Conservation (phyloP, 1,140 invertebrate genomes). For the Ridgeia piscesae region DNA sequence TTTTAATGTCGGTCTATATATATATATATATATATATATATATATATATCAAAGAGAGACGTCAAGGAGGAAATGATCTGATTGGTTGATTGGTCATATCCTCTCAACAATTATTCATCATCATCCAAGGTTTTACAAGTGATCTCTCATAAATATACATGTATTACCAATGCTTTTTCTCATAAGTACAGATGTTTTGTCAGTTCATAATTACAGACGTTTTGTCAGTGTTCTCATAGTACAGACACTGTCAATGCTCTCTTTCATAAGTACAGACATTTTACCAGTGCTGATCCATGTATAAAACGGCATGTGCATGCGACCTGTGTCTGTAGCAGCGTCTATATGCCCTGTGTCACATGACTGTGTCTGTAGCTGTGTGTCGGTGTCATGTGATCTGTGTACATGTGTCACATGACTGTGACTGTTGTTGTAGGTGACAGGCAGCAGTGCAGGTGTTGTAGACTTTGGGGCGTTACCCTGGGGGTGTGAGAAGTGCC, state of each 20-base stretch:
- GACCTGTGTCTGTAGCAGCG: no score
- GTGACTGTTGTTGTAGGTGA: background rate
- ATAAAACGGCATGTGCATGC: no score
- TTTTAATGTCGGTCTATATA: background rate
- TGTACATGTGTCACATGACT: background rate
- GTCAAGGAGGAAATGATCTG: background rate
- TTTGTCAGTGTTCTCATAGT: no score
- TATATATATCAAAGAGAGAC: background rate
- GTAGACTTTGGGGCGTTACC: conserved; percentile 40
- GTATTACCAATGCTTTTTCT: background rate
- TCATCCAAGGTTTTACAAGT: background rate
- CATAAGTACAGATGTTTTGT: no score
- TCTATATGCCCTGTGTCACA: no score
- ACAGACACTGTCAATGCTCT: no score
- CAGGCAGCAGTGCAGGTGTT: background rate
- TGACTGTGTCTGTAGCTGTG: no score
- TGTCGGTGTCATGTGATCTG: background rate
- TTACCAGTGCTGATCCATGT: no score
- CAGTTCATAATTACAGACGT: no score
- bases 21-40: no score
- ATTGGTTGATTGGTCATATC: background rate
- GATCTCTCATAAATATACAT: background rate
- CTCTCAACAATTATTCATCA: background rate
- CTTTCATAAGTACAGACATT: no score
- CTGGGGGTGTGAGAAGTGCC: conserved; percentile 36